Evolutionary conservation across 2,113 vertebrate genomes (phyloP).

Genomic region (Xiphias gladius): DNA sequence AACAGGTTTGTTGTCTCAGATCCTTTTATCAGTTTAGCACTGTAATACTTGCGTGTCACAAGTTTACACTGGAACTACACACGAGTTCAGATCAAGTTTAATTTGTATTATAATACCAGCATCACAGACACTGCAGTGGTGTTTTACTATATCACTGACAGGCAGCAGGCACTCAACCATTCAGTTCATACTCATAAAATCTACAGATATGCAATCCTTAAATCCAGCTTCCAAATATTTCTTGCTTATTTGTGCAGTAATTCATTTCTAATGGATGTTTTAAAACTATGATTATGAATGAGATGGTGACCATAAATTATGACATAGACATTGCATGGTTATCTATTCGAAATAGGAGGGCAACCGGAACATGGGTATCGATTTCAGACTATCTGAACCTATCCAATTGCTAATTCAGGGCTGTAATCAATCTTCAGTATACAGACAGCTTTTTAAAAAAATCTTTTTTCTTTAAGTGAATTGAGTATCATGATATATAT

Average conservation of each 20-base stretch:
- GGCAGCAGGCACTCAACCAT: background rate
- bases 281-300: background rate
- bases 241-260: background rate
- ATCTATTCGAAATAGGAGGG: too few species aligned
- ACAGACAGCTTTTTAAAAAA: too few species aligned
- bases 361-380: too few species aligned
- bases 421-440: too few species aligned
- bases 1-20: slow-evolving; percentile 51
- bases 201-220: background rate
- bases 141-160: background rate
- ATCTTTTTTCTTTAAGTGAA: too few species aligned
- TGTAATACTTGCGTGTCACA: slow-evolving; percentile 42
- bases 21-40: slow-evolving; percentile 49
- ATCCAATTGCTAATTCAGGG: too few species aligned
- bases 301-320: too few species aligned
- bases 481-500: too few species aligned
- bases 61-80: slow-evolving; percentile 36
- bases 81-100: slow-evolving; percentile 52
- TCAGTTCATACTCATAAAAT: background rate
- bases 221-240: background rate
- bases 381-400: too few species aligned
- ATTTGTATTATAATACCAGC: slow-evolving; percentile 18
- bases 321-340: too few species aligned
- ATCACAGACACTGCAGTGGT: slow-evolving; percentile 9
- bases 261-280: background rate